Evolutionary conservation across 23 tunicate species (phyloP).

Genomic region (Botrylloides violaceus): DNA sequence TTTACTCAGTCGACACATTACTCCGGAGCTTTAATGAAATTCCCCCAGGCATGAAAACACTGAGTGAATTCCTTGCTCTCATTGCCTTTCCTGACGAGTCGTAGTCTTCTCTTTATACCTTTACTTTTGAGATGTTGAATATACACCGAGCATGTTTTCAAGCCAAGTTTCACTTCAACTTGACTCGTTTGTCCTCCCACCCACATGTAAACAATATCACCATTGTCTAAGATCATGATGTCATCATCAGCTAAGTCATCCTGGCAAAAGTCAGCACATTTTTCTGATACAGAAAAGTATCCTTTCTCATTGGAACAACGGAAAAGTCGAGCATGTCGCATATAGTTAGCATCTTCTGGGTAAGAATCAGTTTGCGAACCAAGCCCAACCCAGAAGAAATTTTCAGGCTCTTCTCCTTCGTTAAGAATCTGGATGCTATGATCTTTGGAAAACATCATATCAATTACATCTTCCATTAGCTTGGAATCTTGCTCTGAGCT

Average conservation of each 20-base stretch:
- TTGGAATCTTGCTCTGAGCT: slow-evolving; percentile 49
- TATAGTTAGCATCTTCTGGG: slow-evolving; percentile 75
- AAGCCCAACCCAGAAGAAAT: slow-evolving; percentile 97
- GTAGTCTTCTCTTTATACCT: slow-evolving; percentile 43
- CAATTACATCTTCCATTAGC: slow-evolving; percentile 70
- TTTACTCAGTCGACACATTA: background rate
- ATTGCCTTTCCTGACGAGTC: slow-evolving; percentile 71
- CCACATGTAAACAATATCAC: slow-evolving; percentile 81
- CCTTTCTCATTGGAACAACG: slow-evolving; percentile 98
- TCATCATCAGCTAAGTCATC: slow-evolving; percentile 98
- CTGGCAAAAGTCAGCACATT: slow-evolving; percentile 98
- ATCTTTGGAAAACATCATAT: slow-evolving; percentile 56
- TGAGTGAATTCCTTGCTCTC: slow-evolving; percentile 64
- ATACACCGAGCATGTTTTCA: slow-evolving; percentile 74
- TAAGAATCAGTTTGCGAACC: slow-evolving; percentile 53
- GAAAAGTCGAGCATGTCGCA: slow-evolving; percentile 71
- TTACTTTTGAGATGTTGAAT: slow-evolving; percentile 75
- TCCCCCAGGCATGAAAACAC: slow-evolving; percentile 87
- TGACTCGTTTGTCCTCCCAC: slow-evolving; percentile 85
- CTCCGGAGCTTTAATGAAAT: slow-evolving; percentile 25
- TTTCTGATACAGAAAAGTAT: slow-evolving; percentile 87
- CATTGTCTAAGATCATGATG: slow-evolving; percentile 93
- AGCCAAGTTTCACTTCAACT: slow-evolving; percentile 80
- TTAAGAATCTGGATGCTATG: slow-evolving; percentile 84
- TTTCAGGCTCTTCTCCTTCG: slow-evolving; percentile 99